Conservation (phyloP, 2,888 invertebrate species). For the Drosophila histrio region DNA sequence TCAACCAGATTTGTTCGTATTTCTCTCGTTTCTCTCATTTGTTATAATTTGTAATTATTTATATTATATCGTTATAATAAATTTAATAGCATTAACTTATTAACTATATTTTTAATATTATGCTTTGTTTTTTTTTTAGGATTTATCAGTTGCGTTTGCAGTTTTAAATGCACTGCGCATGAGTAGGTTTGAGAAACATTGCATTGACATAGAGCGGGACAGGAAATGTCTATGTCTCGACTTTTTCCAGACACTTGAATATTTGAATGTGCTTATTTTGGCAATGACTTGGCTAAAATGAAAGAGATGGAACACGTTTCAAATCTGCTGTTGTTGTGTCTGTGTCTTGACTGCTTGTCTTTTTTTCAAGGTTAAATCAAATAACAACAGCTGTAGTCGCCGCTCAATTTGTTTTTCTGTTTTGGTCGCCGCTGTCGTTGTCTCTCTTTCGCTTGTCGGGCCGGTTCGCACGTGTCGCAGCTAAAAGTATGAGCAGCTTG, state of each 20-base stretch:
- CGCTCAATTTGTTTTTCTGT: slow-evolving; percentile 29
- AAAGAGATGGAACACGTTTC: slow-evolving; percentile 51
- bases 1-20: slow-evolving; percentile 17
- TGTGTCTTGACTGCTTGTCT: slow-evolving; percentile 7
- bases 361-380: slow-evolving; percentile 63
- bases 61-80: too few species aligned
- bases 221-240: too few species aligned
- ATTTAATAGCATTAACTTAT: too few species aligned
- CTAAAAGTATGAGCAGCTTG: slow-evolving; percentile 12
- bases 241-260: too few species aligned
- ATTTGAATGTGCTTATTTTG: slow-evolving; percentile 29
- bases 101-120: too few species aligned
- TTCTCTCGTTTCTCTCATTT: background rate
- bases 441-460: background rate
- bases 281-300: slow-evolving; percentile 40
- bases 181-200: too few species aligned
- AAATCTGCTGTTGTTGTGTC: slow-evolving; percentile 21
- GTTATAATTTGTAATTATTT: too few species aligned
- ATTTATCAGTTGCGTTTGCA: too few species aligned
- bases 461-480: slow-evolving; percentile 38
- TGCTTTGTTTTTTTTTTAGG: too few species aligned
- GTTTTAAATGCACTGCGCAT: too few species aligned
- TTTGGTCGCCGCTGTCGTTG: slow-evolving; percentile 7
- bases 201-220: too few species aligned
- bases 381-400: slow-evolving; percentile 54